Percentiles rank a stretch among this genome's conserved stretches.
These are phyloP conservation scores for Lepidotrigona ventralis DNA, from an alignment of 1,140 invertebrate species.

Conservation along the genomic window DNA sequence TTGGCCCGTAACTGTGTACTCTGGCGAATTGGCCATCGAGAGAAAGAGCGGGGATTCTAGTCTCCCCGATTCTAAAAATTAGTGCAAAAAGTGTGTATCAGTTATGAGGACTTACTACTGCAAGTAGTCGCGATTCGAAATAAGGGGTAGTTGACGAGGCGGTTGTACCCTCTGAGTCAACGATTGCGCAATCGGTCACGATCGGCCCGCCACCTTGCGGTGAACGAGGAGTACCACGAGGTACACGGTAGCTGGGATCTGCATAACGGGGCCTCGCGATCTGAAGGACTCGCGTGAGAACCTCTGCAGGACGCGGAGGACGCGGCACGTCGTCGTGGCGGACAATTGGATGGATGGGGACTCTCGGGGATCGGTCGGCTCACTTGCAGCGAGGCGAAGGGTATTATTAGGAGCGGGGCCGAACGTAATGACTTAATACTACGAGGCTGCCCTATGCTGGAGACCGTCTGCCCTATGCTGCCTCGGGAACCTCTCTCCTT, in stretches of 20 bases:
- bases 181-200: background rate
- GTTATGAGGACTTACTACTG: no score
- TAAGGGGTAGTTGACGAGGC: no score
- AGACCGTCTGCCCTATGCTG: slow-evolving; percentile 58
- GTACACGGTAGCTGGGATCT: background rate
- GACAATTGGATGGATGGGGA: slow-evolving; percentile 63
- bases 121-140: no score
- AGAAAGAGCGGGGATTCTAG: no score
- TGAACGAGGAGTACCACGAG: background rate
- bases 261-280: background rate
- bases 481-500: background rate
- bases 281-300: slow-evolving; percentile 52
- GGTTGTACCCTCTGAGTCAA: no score
- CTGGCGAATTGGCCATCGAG: no score
- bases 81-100: no score
- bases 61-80: no score
- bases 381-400: slow-evolving; percentile 62
- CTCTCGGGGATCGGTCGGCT: slow-evolving; percentile 54
- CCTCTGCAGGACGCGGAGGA: slow-evolving; percentile 61
- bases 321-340: slow-evolving; percentile 58
- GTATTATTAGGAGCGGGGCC: slow-evolving; percentile 71
- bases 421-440: slow-evolving; percentile 74
- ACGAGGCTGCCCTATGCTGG: slow-evolving; percentile 66
- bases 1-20: no score
- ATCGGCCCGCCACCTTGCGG: background rate